Conservation (phyloP, 2,797 vertebrate genomes). For the Tokudaia muenninki region DNA sequence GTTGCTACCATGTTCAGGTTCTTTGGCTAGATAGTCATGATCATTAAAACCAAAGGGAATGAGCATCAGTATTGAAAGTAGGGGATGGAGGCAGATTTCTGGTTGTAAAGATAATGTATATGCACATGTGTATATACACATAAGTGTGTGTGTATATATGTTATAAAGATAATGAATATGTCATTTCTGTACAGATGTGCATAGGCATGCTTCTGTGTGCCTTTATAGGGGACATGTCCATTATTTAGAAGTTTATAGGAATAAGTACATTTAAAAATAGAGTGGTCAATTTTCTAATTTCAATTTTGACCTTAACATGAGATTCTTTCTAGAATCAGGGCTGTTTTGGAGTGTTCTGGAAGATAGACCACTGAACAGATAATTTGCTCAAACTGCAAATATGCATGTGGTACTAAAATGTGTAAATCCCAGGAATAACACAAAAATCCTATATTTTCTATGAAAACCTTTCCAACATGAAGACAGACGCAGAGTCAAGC, state of each 20-base stretch:
- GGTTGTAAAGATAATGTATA: neutral
- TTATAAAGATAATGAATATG: neutral
- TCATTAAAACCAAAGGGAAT: neutral
- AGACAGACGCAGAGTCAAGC: neutral
- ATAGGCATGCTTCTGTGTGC: neutral
- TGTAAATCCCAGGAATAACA: neutral
- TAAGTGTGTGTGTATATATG: neutral
- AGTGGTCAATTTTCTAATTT: neutral
- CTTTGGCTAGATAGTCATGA: neutral
- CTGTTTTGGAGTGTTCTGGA: neutral
- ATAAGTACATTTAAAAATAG: neutral
- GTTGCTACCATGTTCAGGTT: neutral
- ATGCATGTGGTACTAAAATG: neutral
- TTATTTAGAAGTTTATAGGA: neutral
- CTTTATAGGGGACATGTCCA: neutral
- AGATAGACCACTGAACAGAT: neutral
- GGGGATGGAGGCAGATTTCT: neutral
- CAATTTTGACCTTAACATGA: neutral
- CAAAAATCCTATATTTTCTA: neutral
- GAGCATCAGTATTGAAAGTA: fast-evolving
- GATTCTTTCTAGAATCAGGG: neutral
- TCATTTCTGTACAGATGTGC: neutral
- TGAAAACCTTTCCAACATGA: constrained; percentile 21
- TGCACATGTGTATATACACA: neutral
- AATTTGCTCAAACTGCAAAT: neutral